These are phyloP conservation scores for Busseola fusca DNA, from an alignment of 2,888 invertebrate genomes.

Conservation along the genomic window DNA sequence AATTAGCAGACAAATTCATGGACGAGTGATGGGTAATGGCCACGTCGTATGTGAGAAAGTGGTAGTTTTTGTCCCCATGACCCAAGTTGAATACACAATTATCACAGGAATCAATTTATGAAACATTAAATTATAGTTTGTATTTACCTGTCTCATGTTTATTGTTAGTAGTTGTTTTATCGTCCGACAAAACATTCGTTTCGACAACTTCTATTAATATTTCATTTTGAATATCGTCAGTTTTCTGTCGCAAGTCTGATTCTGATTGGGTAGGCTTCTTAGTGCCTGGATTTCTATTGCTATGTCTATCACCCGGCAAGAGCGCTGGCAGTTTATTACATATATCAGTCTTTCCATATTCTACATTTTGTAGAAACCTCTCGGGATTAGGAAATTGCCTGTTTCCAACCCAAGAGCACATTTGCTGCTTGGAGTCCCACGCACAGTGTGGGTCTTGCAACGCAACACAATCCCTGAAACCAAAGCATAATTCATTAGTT, in stretches of 20 bases:
- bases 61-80: background rate
- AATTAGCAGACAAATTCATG: background rate
- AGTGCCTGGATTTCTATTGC: constrained; percentile 83
- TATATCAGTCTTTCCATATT: constrained; percentile 90
- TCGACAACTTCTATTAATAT: constrained; percentile 91
- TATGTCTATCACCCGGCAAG: constrained; percentile 80
- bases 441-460: constrained; percentile 99
- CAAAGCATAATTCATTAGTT: constrained; percentile 18
- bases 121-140: background rate
- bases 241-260: constrained; percentile 86
- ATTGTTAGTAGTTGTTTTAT: constrained; percentile 85
- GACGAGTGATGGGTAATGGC: background rate
- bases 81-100: background rate
- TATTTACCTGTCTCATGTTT: constrained; percentile 85
- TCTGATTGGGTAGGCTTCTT: constrained; percentile 83
- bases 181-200: constrained; percentile 89
- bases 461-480: constrained; percentile 94
- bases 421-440: constrained; percentile 94
- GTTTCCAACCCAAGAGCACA: constrained; percentile 89
- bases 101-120: background rate
- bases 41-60: background rate
- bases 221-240: constrained; percentile 90
- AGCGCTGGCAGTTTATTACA: constrained; percentile 87
- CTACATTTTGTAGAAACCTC: constrained; percentile 92
- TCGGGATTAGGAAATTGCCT: constrained; percentile 90